Evolutionary conservation across 1,140 invertebrate species (phyloP), one percentile per base, ranked within the genome.

Genomic region (Panagrolaimus sp.): DNA sequence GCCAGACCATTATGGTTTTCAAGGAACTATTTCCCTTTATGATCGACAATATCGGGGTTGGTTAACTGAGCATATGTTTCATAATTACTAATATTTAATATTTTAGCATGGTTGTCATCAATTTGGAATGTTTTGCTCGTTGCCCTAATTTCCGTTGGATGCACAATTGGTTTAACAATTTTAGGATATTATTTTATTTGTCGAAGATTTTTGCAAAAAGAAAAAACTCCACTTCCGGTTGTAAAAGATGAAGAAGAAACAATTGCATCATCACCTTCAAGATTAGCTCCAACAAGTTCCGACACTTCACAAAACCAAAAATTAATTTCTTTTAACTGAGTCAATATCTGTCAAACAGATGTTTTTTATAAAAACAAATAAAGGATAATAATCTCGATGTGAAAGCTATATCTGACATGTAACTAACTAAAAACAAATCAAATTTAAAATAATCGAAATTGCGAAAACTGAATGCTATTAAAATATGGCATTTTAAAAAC

Each of bases 1-100:
- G 6, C 70, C 70, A 47, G 65, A 73, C 7, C 43, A 63, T n/a
- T 72, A 68, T 26, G 72, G 72, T 7, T 73, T 73, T 65, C 72
- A 73, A 45, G 72, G 71, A 7, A 68, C 72, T 9, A 70, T 71
- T 17, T 58, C 52, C 10, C 17, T 58, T 1, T 58, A 58, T 58
- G 52, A 58, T 58, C 21, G 52, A 14, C 21, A 58, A 17, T 28
- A 28, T 24, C 8, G 52, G 17, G 52, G 52, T 58, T 58, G 14
- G 52, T 17, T 26, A 14, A 26, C 5, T 58, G 1, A 21, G 28
- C 0, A 26, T 24, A n/a, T 26, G 8, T 58, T 10, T 2, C 9
- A 7, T 21, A 52, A 52, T 7, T 21, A 26, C 4, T 4, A 58
- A 58, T 17, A 58, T 12, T 4, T 21, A 2, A 10, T 28, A 0